These are phyloP conservation scores for Melanerpes aurifrons DNA, from an alignment of 2,113 vertebrate genomes.

Conservation along the genomic window DNA sequence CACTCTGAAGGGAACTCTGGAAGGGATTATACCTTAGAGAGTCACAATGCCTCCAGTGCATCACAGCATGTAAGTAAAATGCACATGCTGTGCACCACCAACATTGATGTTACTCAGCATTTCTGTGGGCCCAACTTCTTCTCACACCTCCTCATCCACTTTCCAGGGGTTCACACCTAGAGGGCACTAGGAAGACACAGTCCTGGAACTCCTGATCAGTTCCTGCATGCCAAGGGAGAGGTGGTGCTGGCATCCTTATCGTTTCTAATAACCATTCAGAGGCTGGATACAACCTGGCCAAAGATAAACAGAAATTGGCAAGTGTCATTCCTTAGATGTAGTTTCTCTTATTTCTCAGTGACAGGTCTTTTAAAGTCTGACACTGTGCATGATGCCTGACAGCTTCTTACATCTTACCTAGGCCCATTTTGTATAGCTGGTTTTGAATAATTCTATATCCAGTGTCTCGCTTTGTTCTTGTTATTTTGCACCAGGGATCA, in stretches of 20 bases:
- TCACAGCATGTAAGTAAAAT: neutral
- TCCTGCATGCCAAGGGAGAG: neutral
- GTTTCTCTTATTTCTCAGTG: neutral
- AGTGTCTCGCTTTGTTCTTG: neutral
- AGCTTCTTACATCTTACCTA: neutral
- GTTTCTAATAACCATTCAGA: neutral
- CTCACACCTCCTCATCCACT: neutral
- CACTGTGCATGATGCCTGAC: neutral
- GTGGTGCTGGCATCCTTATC: neutral
- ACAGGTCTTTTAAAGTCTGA: constrained; percentile 19
- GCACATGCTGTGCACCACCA: neutral
- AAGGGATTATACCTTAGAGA: constrained; percentile 54
- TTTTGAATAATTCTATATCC: constrained; percentile 41
- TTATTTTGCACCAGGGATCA: neutral
- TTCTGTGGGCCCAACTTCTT: neutral
- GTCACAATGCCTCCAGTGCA: constrained; percentile 23
- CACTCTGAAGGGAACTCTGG: constrained; percentile 30
- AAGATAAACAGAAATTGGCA: constrained; percentile 11
- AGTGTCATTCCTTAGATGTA: neutral
- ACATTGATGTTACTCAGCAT: neutral
- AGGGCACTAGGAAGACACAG: neutral
- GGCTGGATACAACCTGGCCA: neutral
- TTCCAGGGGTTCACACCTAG: neutral
- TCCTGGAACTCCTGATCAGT: neutral
- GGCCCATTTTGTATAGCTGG: neutral